phyloP scores from a whole-genome alignment of 1,140 invertebrate species.

The Scaptodrosophila lebanonensis region DNA sequence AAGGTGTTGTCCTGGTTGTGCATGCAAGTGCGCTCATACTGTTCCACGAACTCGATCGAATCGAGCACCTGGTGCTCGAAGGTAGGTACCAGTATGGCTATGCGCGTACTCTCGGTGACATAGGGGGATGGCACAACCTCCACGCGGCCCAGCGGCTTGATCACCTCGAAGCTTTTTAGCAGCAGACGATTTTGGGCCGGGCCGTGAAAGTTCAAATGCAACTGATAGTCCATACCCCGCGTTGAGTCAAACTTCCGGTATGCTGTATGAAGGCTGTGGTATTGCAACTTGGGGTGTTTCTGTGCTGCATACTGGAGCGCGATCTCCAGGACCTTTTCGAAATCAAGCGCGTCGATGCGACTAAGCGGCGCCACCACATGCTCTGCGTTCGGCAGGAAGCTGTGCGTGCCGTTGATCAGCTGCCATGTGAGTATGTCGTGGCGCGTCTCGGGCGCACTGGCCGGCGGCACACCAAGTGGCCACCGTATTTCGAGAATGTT shows the following conservation, averaged over 20 bases:
- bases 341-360: constrained; percentile 82
- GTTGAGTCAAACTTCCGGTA: constrained; percentile 92
- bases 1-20: constrained; percentile 87
- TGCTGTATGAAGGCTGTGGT: constrained; percentile 83
- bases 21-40: constrained; percentile 85
- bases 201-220: constrained; percentile 83
- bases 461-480: constrained; percentile 88
- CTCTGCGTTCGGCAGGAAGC: constrained; percentile 86
- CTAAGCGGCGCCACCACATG: constrained; percentile 79
- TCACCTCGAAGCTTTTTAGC: constrained; percentile 79
- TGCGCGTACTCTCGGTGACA: constrained; percentile 91
- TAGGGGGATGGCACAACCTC: constrained; percentile 93
- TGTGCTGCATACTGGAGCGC: constrained; percentile 80
- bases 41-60: constrained; percentile 82
- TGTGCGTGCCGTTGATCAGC: constrained; percentile 89
- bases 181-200: constrained; percentile 15
- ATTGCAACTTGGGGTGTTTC: constrained; percentile 80
- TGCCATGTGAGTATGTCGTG: constrained; percentile 92
- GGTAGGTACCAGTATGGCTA: constrained; percentile 85
- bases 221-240: constrained; percentile 90
- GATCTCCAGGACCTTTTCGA: constrained; percentile 82
- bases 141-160: constrained; percentile 88
- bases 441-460: constrained; percentile 83
- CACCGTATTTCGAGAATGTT: constrained; percentile 81
- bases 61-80: constrained; percentile 72